Conservation (phyloP, 2,113 vertebrate species). For the Myiagra hebetior region DNA sequence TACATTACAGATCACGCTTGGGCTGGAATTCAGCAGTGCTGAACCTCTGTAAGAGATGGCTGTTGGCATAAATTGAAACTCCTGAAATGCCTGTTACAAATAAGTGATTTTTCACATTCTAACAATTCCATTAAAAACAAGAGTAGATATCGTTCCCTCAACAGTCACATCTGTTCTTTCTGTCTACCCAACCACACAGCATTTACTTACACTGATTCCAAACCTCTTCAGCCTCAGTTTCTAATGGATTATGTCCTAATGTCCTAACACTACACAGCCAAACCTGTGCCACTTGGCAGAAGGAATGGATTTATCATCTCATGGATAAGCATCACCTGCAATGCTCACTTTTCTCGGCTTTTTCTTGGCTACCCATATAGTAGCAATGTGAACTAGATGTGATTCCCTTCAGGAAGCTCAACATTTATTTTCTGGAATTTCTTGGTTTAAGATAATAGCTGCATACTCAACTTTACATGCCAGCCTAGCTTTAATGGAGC, state of each 20-base stretch:
- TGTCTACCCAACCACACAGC: not conserved
- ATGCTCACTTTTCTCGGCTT: not conserved
- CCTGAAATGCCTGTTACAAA: not conserved
- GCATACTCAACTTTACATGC: not conserved
- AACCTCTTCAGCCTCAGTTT: not conserved
- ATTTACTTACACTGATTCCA: not conserved
- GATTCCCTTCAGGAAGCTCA: not conserved
- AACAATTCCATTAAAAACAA: not conserved
- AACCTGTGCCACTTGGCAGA: not conserved
- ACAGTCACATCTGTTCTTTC: not conserved
- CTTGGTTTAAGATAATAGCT: not conserved
- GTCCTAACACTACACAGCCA: not conserved
- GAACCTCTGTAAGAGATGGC: not conserved
- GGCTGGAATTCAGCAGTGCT: not conserved
- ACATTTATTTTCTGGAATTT: not conserved
- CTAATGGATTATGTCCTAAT: not conserved
- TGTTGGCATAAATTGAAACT: not conserved
- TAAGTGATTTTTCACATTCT: not conserved
- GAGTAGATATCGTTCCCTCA: not conserved
- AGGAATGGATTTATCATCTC: not conserved
- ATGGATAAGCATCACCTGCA: rapidly evolving
- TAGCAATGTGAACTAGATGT: not conserved
- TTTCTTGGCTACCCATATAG: not conserved
- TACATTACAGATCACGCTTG: not conserved
- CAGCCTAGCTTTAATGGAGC: not conserved